phyloP scores from a whole-genome alignment of 2,888 invertebrate species.

The Epinotia bilunana region DNA sequence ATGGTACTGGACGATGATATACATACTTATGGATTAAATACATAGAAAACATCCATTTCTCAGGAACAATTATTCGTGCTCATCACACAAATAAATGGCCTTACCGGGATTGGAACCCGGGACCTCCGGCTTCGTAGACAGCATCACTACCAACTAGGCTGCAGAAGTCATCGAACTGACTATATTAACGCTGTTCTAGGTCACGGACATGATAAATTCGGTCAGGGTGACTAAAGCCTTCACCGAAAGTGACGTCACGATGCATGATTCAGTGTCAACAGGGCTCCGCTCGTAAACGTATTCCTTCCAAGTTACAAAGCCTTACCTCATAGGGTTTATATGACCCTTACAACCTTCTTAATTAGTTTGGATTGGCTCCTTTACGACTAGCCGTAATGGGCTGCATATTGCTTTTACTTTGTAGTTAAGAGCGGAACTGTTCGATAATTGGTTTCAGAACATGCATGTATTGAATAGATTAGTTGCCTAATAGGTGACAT shows the following conservation, averaged over 20 bases:
- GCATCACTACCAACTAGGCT: no score
- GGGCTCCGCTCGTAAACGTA: conserved; percentile 35
- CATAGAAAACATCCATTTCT: no score
- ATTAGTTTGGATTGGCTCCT: not conserved
- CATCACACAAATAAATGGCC: no score
- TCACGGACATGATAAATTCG: conserved; percentile 12
- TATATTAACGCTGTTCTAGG: not conserved
- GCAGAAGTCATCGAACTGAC: no score
- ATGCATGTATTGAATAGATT: not conserved
- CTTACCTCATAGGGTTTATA: not conserved
- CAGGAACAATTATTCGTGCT: no score
- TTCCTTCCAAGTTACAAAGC: not conserved
- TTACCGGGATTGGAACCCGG: no score
- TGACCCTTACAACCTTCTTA: conserved; percentile 12
- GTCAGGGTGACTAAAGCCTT: conserved; percentile 21
- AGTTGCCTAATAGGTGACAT: no score
- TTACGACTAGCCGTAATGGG: conserved; percentile 25
- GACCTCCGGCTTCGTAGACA: no score
- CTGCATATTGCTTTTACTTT: conserved; percentile 36
- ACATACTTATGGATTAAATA: no score
- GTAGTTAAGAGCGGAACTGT: conserved; percentile 28
- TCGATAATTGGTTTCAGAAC: conserved; percentile 23
- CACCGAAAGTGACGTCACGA: conserved; percentile 19
- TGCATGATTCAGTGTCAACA: conserved; percentile 41
- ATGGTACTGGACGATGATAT: no score